phyloP scores from a whole-genome alignment of 2,888 invertebrate species.

The Lucinisca nassula region DNA sequence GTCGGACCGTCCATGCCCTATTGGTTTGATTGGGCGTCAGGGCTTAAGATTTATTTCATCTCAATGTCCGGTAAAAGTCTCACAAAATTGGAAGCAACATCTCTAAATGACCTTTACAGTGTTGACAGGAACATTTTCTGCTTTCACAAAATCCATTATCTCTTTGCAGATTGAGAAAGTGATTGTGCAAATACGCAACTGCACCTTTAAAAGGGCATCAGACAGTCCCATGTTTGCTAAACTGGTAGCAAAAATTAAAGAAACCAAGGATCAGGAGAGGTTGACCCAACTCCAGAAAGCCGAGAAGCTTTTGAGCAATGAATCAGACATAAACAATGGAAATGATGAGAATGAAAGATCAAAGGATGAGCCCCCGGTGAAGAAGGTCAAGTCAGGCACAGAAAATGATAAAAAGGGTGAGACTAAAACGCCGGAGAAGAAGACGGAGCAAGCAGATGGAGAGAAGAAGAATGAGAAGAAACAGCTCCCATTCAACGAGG shows the following conservation, averaged over 20 bases:
- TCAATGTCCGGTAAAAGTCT: too few relatives aligned
- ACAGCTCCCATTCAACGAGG: background rate
- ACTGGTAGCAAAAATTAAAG: slow-evolving; percentile 61
- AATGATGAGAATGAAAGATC: background rate
- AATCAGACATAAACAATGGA: background rate
- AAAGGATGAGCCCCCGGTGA: slow-evolving; percentile 8
- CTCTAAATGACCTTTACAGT: too few relatives aligned
- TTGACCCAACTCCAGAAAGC: background rate
- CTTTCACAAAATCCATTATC: too few relatives aligned
- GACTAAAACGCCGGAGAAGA: background rate
- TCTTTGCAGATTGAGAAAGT: slow-evolving; percentile 94
- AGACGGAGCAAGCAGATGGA: background rate
- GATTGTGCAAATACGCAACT: slow-evolving; percentile 97
- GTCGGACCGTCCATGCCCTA: too few relatives aligned
- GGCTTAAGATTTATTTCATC: too few relatives aligned
- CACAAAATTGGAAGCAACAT: too few relatives aligned
- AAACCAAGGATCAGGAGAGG: background rate
- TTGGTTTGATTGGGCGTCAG: too few relatives aligned
- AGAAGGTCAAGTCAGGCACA: background rate
- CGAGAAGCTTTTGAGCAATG: background rate
- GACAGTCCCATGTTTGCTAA: slow-evolving; percentile 75
- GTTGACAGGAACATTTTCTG: too few relatives aligned
- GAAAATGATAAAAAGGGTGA: background rate
- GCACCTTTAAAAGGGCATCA: slow-evolving; percentile 94
- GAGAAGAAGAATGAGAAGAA: background rate